Base-by-base conservation (phyloP, 2,797 vertebrate species). In the Lepilemur septentrionalis region DNA sequence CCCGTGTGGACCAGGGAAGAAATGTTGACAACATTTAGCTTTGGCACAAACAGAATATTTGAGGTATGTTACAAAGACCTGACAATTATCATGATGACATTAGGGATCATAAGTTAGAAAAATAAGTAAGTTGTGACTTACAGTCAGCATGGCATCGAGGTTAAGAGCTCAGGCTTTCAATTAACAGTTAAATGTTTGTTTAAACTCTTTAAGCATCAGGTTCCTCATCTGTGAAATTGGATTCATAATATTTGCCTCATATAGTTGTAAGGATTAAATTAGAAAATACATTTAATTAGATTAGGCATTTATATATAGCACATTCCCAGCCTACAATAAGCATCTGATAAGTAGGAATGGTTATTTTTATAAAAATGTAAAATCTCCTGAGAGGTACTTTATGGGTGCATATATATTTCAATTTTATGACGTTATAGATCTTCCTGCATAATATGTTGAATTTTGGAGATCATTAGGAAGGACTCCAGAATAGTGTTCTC, bases 181-280 rank as follows among this genome's bases (percentile, higher is more conserved):
- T 88, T 85, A 86, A 87, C 32, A 91, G 32, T 32, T 61, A 25
- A 22, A 28, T 87, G 43, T 96, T 96, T 72, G 61, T 84, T 93
- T 94, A 89, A 96, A 48, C 41, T 70, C 63, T 82, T 76, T 88
- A 93, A 89, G 52, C 80, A 83, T 85, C 55, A 70, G 67, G 61
- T 93, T 96, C n/a, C 32, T 97, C 93, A 43, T 92, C 93, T 95
- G 94, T 94, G 72, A 96, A 85, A 93, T 75, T 72, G 57, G 69
- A 90, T 94, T 90, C 46, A 70, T 93, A 72, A 82, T 67, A 82
- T 94, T 93, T 72, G 52, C 86, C 38, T 75, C 30, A 12, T 76
- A 76, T 83, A 48, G 48, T 61, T 78, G 72, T 61, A 61, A 73
- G 79, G 70, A 94, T 95, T 81, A 73, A 93, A 41, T 81, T 93